A percentile compares a stretch with the other conserved stretches of the same genome.
Conservation (phyloP, 2,113 vertebrate genomes). For the Muscicapa adusta region DNA sequence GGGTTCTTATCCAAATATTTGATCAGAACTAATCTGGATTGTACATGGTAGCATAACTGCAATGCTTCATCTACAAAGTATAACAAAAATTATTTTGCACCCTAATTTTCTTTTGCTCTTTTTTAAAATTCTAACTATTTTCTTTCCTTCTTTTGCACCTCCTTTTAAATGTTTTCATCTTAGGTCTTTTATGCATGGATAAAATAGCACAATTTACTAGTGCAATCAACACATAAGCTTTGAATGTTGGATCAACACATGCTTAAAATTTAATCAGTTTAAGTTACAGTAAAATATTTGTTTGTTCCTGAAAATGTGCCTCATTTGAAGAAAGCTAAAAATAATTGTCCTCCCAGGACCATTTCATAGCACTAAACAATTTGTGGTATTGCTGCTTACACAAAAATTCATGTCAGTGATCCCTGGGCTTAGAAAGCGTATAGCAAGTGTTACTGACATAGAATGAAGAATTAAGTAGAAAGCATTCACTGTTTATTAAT, state of each 20-base stretch:
- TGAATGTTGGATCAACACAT: background rate
- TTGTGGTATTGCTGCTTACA: constrained; percentile 7
- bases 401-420: constrained; percentile 18
- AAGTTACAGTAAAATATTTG: background rate
- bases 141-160: background rate
- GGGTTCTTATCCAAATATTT: constrained; percentile 21
- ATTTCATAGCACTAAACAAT: constrained; percentile 9
- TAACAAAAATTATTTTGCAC: background rate
- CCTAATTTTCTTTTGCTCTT: background rate
- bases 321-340: constrained; percentile 8
- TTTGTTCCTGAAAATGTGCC: background rate
- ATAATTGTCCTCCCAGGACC: background rate
- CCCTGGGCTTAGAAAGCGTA: background rate
- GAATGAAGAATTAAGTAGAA: constrained; percentile 30
- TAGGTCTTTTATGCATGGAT: background rate
- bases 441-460: constrained; percentile 8
- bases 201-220: background rate
- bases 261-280: constrained; percentile 5
- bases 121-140: background rate
- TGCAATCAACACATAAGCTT: background rate
- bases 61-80: background rate
- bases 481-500: constrained; percentile 31
- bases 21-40: constrained; percentile 27
- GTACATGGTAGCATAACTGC: background rate
- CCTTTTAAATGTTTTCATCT: background rate